phyloP scores from a whole-genome alignment of 2,113 vertebrate species.

The Strix aluco region DNA sequence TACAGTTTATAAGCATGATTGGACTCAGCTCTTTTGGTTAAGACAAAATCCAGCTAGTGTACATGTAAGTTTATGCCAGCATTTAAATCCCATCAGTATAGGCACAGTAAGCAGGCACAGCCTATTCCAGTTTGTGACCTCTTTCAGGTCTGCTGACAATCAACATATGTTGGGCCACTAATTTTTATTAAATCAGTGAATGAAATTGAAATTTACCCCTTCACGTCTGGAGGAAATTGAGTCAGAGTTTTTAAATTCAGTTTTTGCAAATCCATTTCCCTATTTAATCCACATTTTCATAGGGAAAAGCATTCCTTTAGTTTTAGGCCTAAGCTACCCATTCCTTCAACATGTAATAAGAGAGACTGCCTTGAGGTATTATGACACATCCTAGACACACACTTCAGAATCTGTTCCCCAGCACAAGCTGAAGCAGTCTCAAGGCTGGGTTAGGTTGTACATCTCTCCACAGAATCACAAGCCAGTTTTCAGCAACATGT shows the following conservation, averaged over 20 bases:
- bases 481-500: background rate
- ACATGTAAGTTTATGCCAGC: background rate
- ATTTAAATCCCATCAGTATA: background rate
- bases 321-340: background rate
- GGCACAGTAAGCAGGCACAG: background rate
- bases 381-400: background rate
- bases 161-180: background rate
- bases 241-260: background rate
- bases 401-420: background rate
- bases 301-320: no score
- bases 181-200: background rate
- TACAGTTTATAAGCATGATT: background rate
- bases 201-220: background rate
- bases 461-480: background rate
- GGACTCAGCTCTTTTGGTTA: background rate
- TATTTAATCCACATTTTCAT: background rate
- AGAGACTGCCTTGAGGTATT: background rate
- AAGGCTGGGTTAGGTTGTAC: background rate
- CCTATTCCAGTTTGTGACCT: background rate
- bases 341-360: background rate
- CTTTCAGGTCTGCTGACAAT: background rate
- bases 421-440: background rate
- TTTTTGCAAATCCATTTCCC: background rate
- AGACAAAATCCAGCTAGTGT: background rate
- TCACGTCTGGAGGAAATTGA: background rate